A percentile compares a stretch with the other conserved stretches of the same genome.
These are phyloP conservation scores for Felis catus DNA, from an alignment of 2,113 vertebrate species.

Conservation along the genomic window F.catus_Fca126_mat1.0 CM031415.1:85036001-85036500, in stretches of 20 bases:
- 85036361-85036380: neutral
- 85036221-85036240: neutral
- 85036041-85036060: neutral
- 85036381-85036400: neutral
- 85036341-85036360: neutral
- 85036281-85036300: conserved; percentile 20
- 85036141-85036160: neutral
- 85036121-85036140: neutral
- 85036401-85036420: neutral
- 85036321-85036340: neutral
- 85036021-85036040: neutral
- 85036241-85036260: neutral
- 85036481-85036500: neutral
- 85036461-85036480: neutral
- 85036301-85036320: neutral
- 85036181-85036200: neutral
- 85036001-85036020: neutral
- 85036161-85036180: neutral
- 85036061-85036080: neutral
- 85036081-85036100: neutral
- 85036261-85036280: neutral
- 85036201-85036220: neutral
- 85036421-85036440: neutral
- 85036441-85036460: neutral
- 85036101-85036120: neutral